Percentiles rank a stretch among this genome's conserved stretches.
These are phyloP conservation scores for Phataginus tetradactyla DNA, from an alignment of 2,797 vertebrate genomes.

Conservation along the genomic window DNA sequence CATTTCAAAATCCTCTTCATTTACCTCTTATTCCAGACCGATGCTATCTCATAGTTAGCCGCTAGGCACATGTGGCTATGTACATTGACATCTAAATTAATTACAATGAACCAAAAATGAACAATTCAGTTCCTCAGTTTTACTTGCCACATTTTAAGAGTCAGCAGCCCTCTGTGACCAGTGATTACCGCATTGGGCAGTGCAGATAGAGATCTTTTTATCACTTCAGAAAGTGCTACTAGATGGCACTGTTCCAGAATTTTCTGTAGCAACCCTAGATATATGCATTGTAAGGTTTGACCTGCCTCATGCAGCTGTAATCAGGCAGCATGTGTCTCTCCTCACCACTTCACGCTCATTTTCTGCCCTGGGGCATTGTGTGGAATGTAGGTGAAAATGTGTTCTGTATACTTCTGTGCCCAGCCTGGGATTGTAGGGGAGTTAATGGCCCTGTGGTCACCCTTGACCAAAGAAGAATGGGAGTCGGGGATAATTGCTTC, in stretches of 20 bases:
- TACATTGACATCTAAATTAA: not conserved
- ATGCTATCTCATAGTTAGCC: not conserved
- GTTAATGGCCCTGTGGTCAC: not conserved
- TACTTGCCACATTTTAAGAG: not conserved
- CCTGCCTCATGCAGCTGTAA: not conserved
- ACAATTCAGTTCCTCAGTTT: not conserved
- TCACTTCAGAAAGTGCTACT: not conserved
- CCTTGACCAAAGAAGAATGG: not conserved
- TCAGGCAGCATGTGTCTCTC: not conserved
- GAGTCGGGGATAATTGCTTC: not conserved
- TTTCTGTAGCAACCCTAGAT: not conserved
- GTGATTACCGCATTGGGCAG: not conserved
- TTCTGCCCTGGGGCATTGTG: not conserved
- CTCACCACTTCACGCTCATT: not conserved
- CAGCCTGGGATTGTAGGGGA: not conserved
- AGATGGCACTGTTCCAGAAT: not conserved
- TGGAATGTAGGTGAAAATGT: not conserved
- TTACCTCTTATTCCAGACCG: not conserved
- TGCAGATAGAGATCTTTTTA: not conserved
- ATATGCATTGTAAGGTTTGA: not conserved
- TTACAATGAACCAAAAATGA: not conserved
- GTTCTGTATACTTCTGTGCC: not conserved
- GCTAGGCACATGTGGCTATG: not conserved
- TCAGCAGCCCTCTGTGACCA: not conserved
- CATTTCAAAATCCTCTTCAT: not conserved